phyloP scores from a whole-genome alignment of 2,113 vertebrate species.

The Pelvicachromis taeniatus region DNA sequence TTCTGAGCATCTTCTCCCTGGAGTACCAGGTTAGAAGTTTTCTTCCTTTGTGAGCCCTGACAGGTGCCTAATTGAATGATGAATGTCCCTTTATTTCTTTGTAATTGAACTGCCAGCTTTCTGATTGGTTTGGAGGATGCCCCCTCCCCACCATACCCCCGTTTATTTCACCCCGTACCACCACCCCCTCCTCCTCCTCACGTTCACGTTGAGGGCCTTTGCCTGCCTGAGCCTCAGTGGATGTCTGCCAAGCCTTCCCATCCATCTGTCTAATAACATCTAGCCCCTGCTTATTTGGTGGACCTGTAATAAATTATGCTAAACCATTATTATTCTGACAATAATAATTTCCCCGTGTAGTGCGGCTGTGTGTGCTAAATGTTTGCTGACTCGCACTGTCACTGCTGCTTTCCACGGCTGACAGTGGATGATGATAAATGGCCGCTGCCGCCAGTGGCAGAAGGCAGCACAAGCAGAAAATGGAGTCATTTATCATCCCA shows the following conservation, averaged over 20 bases:
- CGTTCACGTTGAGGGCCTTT: constrained; percentile 82
- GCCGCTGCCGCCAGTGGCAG: constrained; percentile 94
- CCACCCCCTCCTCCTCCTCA: constrained; percentile 15
- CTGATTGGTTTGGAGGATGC: constrained; percentile 99
- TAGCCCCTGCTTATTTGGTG: constrained; percentile 99
- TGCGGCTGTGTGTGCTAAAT: constrained; percentile 99
- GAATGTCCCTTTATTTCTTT: constrained; percentile 99
- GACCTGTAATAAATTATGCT: constrained; percentile 99
- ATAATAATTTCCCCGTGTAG: constrained; percentile 99
- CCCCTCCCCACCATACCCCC: constrained; percentile 58
- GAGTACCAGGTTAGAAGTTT: constrained; percentile 99
- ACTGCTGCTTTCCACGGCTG: constrained; percentile 96
- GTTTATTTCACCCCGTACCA: constrained; percentile 17
- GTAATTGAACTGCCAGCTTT: constrained; percentile 99
- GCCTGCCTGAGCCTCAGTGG: constrained; percentile 90
- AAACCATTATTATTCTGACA: constrained; percentile 99
- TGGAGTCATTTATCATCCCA: constrained; percentile 99
- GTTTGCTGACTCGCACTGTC: constrained; percentile 99
- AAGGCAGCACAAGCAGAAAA: constrained; percentile 99
- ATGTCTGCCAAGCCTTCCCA: constrained; percentile 99
- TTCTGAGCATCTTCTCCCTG: constrained; percentile 99
- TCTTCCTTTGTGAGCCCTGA: constrained; percentile 99
- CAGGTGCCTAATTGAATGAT: constrained; percentile 99
- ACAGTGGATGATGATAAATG: constrained; percentile 99
- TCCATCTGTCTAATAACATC: constrained; percentile 99